Evolutionary conservation across 2,113 vertebrate genomes (phyloP).

Genomic region (Camelus dromedarius): DNA sequence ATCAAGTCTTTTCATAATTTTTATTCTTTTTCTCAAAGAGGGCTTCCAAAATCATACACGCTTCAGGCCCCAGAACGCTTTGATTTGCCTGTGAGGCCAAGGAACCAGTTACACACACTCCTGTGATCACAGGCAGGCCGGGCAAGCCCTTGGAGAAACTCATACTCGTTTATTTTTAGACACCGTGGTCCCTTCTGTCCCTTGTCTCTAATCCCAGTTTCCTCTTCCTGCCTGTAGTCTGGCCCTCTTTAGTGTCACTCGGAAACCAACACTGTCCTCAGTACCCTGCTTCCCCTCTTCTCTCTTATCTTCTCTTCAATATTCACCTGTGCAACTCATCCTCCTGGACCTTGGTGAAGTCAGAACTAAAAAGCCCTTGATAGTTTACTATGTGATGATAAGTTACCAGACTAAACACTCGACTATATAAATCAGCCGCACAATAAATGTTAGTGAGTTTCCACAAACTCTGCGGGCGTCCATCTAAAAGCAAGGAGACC

Average conservation of each 20-base stretch:
- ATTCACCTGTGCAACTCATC: background rate
- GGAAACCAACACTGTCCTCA: background rate
- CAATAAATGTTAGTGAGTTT: background rate
- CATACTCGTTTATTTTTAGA: background rate
- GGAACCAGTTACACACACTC: background rate
- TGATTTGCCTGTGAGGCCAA: background rate
- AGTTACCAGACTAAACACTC: background rate
- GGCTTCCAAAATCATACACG: background rate
- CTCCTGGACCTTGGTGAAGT: background rate
- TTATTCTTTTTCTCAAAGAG: background rate
- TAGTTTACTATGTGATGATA: background rate
- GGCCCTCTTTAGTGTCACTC: rapidly evolving
- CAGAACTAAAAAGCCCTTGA: background rate
- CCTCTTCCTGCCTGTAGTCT: background rate
- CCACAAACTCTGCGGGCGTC: background rate
- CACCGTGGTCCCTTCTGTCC: no score
- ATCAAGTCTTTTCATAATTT: background rate
- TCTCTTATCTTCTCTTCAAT: no score
- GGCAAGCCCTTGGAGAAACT: background rate
- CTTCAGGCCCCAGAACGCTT: background rate
- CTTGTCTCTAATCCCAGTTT: background rate
- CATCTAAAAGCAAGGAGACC: background rate
- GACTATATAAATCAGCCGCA: background rate
- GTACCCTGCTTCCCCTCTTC: background rate
- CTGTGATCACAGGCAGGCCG: background rate